Evolutionary conservation across 2,888 invertebrate species (phyloP), one percentile per base, ranked within the genome.

Genomic region (Gortyna flavago): DNA sequence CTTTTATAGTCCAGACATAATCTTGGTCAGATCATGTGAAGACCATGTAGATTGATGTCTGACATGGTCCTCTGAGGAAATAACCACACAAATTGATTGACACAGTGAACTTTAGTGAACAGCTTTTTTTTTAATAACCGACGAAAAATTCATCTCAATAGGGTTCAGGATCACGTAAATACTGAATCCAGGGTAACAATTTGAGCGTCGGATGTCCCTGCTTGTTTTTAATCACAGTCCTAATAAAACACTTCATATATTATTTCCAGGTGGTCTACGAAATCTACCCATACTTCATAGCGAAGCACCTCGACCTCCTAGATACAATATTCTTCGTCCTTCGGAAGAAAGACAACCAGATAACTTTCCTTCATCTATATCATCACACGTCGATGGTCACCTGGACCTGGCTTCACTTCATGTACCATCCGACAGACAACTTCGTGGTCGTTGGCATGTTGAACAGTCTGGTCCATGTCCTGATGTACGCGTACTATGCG

Each of bases 301-400:
- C 98, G 0, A 98, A 98, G 92, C 97, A 98, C 70, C 95, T 98
- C 0, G 98, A 98, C 90, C 96, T 98, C 0, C 90, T 98, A 74
- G 98, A 98, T 89, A 98, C 98, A 0, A 97, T 98, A 0, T 99
- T 99, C 95, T 99, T 99, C 93, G 98, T 99, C 11, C 95, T 99
- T 84, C 97, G 99, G 18, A 99, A 99, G 94, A 94, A 97, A 95
- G 89, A 97, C 96, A 93, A 97, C 74, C 99, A 99, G 94, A 97
- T 99, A 0, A 98, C 98, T 0, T 98, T 98, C 91, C 97, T 99
- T 18, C 99, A 99, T 90, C 97, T 99, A 0, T 99, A 98, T 92
- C 99, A 99, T 93, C 99, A 99, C 92, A 96, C 98, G 0, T 95
- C 97, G 44, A 98, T 98, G 95, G 98, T 98, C 41, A 93, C 98